Base-by-base conservation (phyloP, 1,140 invertebrate species). In the Papilio dardanus region DNA sequence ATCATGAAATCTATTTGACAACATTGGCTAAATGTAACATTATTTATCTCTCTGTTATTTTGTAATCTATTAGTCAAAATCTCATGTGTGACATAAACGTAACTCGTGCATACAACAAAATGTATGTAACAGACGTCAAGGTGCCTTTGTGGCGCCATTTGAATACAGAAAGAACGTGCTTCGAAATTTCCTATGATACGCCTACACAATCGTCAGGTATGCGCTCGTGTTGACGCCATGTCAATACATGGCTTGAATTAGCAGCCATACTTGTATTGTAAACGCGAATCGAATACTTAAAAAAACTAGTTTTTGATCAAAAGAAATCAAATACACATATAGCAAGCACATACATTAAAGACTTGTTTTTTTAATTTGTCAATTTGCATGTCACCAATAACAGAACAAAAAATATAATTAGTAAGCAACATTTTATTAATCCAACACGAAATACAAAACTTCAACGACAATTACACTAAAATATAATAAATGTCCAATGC, bases 131-230 rank as follows among this genome's bases (percentile, higher is more conserved):
- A 77, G 54, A 58, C 67, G 30, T 80, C 82, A 88, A 88, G 87
- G 89, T 89, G 89, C 82, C 89, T 85, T 85, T 87, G 79, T 74
- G 79, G 74, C 80, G 81, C 77, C 81, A 83, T 84, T 82, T 74
- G 71, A 78, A 82, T 77, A 74, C 75, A 75, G 76, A 77, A 42
- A 77, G 74, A 76, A 88, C 83, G 83, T 84, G 86, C 79, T 71
- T 83, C 80, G 79, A 88, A 87, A 86, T 82, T 81, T 87, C 78
- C 81, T 81, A 76, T 71, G 73, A 84, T 76, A 54, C 58, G 74
- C 74, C 77, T 84, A 81, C 79, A 79, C 82, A 83, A 83, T 85
- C 78, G 81, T 71, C 76, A 77, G 71, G 76, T 77, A 76, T 54
- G 68, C 73, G 77, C 68, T 73, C 58, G 74, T 79, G 73, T 81